These are phyloP conservation scores for Gavia stellata DNA, from an alignment of 2,113 vertebrate genomes.

Conservation along the genomic window DNA sequence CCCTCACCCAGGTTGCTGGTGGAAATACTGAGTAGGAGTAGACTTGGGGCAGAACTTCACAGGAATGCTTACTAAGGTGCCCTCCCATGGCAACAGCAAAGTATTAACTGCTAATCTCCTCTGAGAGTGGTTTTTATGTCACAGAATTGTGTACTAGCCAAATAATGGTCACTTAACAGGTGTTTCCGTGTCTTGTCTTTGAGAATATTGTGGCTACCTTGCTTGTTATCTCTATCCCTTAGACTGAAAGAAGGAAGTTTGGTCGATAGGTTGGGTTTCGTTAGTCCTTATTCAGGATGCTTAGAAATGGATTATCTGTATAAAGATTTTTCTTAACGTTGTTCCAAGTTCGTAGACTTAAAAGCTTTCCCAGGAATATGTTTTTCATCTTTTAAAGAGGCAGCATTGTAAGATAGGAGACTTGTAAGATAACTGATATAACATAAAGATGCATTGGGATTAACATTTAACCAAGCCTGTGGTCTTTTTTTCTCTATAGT, in stretches of 20 bases:
- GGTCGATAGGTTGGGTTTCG: accelerated
- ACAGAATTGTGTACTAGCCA: not conserved
- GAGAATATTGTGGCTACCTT: not conserved
- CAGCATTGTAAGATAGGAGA: not conserved
- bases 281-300: not conserved
- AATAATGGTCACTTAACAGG: not conserved
- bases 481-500: not conserved
- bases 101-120: not conserved
- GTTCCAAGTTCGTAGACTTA: not conserved
- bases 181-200: not conserved
- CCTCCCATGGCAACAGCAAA: not conserved
- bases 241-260: not conserved
- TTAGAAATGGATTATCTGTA: not conserved
- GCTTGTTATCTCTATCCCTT: not conserved
- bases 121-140: not conserved
- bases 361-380: not conserved
- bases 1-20: accelerated
- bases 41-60: not conserved
- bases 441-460: not conserved
- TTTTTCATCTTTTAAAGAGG: not conserved
- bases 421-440: not conserved
- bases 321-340: not conserved
- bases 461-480: not conserved
- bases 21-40: not conserved
- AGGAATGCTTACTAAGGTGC: not conserved